phyloP scores from a whole-genome alignment of 2,113 vertebrate species.

The Coregonus clupeaformis region DNA sequence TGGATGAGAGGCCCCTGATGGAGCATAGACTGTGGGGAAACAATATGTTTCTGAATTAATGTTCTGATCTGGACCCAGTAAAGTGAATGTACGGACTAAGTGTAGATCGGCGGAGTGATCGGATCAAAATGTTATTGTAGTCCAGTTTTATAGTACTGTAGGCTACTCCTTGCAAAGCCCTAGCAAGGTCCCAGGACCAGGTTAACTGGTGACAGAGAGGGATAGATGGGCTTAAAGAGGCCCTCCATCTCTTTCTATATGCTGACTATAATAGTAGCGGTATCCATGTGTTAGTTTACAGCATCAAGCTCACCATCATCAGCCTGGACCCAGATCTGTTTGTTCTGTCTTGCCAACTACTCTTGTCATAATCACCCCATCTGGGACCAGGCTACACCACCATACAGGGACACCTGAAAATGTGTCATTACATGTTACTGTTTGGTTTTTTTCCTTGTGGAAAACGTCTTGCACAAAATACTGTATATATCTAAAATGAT shows the following conservation, averaged over 20 bases:
- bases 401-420: conserved; percentile 15
- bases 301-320: conserved; percentile 10
- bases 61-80: conserved; percentile 20
- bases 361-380: too few relatives aligned
- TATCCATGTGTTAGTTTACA: conserved; percentile 12
- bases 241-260: conserved; percentile 11
- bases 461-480: conserved; percentile 32
- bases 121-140: background rate
- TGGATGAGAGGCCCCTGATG: background rate
- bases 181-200: background rate
- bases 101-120: background rate
- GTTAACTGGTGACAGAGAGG: background rate
- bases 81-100: conserved; percentile 19
- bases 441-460: background rate
- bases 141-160: background rate
- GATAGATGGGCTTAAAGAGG: background rate
- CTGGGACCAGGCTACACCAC: background rate
- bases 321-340: too few relatives aligned
- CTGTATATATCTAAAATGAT: conserved; percentile 21
- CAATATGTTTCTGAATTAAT: conserved; percentile 2
- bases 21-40: background rate
- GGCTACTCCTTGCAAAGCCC: background rate
- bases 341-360: too few relatives aligned
- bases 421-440: conserved; percentile 27
- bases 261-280: conserved; percentile 16